Conservation (phyloP, 2,113 vertebrate species). For the Caloenas nicobarica region DNA sequence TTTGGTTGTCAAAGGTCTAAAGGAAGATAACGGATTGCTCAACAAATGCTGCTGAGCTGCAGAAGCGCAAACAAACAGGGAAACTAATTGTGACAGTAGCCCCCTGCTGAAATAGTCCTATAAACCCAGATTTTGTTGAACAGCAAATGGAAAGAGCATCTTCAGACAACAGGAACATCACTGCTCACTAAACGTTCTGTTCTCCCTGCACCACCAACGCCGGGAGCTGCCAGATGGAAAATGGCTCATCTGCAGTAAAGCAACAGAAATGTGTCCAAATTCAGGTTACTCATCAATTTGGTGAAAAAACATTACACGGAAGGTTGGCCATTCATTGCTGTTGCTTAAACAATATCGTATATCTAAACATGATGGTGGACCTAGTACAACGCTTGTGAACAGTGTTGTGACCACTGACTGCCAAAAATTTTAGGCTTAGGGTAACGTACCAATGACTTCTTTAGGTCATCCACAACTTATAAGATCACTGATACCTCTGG, state of each 20-base stretch:
- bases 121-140: background rate
- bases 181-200: background rate
- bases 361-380: background rate
- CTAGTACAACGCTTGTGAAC: background rate
- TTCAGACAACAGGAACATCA: background rate
- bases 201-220: background rate
- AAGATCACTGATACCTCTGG: background rate
- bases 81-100: background rate
- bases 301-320: background rate
- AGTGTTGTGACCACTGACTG: background rate
- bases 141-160: background rate
- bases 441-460: background rate
- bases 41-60: background rate
- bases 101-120: background rate
- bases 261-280: background rate
- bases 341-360: no score
- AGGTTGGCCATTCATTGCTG: background rate
- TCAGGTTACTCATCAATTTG: background rate
- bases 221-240: background rate
- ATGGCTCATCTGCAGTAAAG: background rate
- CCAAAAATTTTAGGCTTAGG: background rate
- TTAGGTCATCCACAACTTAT: background rate
- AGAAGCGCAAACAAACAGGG: background rate
- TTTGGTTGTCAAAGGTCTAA: background rate
- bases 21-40: background rate